Conservation (phyloP, 2,113 vertebrate genomes). For the Caretta caretta region DNA sequence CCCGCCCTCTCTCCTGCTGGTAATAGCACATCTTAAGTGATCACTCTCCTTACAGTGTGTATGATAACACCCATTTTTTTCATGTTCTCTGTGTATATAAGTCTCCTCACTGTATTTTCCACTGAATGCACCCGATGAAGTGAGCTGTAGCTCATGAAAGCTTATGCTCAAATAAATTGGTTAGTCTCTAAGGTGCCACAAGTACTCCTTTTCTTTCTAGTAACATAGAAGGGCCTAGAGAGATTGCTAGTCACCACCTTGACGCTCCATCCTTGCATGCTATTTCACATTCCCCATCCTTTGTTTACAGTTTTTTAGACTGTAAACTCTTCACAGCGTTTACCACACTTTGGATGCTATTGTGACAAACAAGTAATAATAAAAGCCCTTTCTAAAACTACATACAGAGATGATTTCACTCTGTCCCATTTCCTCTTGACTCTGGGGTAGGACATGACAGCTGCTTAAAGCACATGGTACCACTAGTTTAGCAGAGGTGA, state of each 20-base stretch:
- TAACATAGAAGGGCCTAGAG: neutral
- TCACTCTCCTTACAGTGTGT: too few relatives aligned
- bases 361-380: neutral
- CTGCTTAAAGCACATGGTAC: neutral
- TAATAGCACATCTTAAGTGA: too few relatives aligned
- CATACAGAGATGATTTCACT: neutral
- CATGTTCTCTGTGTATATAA: too few relatives aligned
- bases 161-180: too few relatives aligned
- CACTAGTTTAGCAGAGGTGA: neutral
- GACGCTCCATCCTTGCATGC: rapidly evolving
- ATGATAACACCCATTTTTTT: too few relatives aligned
- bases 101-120: too few relatives aligned
- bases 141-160: too few relatives aligned
- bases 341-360: neutral
- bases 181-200: too few relatives aligned
- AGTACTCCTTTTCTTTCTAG: too few relatives aligned
- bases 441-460: neutral
- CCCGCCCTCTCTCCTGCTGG: too few relatives aligned
- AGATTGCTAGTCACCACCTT: rapidly evolving
- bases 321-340: neutral
- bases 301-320: neutral
- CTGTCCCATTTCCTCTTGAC: neutral
- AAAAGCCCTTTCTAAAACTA: neutral
- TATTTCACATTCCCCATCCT: neutral
- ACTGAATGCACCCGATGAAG: too few relatives aligned